Evolutionary conservation across 2,113 vertebrate species (phyloP).

Genomic region (Chamaetylas fuelleborni): DNA sequence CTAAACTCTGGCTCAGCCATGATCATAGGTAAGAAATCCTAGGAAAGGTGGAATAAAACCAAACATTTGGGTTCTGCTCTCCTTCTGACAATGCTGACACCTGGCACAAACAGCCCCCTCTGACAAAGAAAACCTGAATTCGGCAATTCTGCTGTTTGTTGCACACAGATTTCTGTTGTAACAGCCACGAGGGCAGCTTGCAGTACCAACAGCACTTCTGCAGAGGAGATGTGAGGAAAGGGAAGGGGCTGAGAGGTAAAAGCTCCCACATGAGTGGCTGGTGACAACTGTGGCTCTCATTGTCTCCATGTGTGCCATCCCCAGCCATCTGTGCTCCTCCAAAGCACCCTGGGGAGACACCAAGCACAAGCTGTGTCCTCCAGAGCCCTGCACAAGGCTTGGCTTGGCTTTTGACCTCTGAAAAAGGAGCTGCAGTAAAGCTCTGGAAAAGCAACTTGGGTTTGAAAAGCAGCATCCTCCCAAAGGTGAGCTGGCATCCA

Average conservation of each 20-base stretch:
- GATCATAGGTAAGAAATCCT: neutral
- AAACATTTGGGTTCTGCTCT: neutral
- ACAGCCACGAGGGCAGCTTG: neutral
- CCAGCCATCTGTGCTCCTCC: conserved; percentile 34
- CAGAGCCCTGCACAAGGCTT: neutral
- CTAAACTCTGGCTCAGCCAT: neutral
- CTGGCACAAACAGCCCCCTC: neutral
- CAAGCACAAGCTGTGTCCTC: neutral
- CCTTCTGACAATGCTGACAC: neutral
- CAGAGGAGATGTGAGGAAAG: neutral
- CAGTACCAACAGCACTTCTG: neutral
- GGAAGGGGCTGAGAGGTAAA: conserved; percentile 3
- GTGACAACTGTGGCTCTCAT: neutral
- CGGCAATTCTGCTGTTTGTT: neutral
- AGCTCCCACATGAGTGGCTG: neutral
- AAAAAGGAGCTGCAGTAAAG: neutral
- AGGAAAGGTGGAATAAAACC: neutral
- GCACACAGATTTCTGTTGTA: neutral
- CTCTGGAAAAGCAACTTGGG: neutral
- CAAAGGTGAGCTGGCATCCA: neutral
- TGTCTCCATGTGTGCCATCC: neutral
- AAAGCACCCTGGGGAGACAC: neutral
- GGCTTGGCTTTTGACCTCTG: neutral
- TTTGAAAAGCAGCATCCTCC: neutral
- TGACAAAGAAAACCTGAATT: neutral